phyloP scores from a whole-genome alignment of 2,888 invertebrate species.

The Vesta saturnalis region DNA sequence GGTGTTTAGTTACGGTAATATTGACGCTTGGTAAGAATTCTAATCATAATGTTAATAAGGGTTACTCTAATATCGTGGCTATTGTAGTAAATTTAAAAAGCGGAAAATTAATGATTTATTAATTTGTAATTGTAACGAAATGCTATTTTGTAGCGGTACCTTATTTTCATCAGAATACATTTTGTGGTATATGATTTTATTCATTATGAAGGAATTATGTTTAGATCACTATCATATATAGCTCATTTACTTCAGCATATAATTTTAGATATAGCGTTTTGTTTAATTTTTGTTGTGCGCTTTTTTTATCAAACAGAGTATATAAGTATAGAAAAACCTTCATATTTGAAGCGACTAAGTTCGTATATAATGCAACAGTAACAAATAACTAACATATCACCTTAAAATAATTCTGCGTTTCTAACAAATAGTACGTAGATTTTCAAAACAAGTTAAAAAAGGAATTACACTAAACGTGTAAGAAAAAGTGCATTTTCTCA shows the following conservation, averaged over 20 bases:
- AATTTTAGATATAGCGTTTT: background rate
- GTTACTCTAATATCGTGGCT: conserved; percentile 37
- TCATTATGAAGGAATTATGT: conserved; percentile 31
- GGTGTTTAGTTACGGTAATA: conserved; percentile 60
- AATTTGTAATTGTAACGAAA: conserved; percentile 45
- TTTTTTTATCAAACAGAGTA: background rate
- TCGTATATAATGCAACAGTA: too few relatives aligned
- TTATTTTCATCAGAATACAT: conserved; percentile 33
- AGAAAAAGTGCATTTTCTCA: too few relatives aligned
- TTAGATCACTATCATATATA: conserved; percentile 24
- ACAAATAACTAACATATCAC: too few relatives aligned
- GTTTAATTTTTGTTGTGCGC: background rate
- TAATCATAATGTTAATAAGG: conserved; percentile 37
- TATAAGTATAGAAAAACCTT: background rate
- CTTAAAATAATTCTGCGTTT: too few relatives aligned
- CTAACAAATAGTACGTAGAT: too few relatives aligned
- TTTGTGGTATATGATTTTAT: conserved; percentile 36
- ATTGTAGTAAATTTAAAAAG: conserved; percentile 53
- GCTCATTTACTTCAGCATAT: background rate
- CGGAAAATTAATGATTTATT: conserved; percentile 57
- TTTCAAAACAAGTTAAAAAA: too few relatives aligned
- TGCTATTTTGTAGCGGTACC: conserved; percentile 35
- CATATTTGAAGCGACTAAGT: too few relatives aligned
- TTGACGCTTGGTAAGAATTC: conserved; percentile 33
- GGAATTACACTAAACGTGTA: too few relatives aligned